Conservation (phyloP, 1,140 invertebrate genomes). For the Ceratina australensis region DNA sequence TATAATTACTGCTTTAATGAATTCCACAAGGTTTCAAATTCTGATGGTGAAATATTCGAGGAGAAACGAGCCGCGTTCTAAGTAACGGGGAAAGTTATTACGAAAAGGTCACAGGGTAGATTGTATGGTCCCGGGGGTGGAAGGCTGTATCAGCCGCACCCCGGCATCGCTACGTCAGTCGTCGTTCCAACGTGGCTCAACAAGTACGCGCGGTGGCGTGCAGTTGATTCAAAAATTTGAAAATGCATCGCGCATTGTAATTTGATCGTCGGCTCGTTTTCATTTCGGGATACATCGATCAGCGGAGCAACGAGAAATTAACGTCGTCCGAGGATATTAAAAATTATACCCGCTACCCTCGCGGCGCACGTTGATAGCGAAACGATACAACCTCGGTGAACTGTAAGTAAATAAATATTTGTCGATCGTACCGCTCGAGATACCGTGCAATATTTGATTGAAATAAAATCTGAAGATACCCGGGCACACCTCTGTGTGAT, state of each 20-base stretch:
- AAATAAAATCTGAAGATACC: not conserved
- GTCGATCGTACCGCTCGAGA: not conserved
- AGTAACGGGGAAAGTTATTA: constrained; percentile 13
- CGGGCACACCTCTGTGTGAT: not conserved
- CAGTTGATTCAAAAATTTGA: constrained; percentile 45
- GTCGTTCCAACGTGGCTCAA: constrained; percentile 72
- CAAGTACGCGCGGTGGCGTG: constrained; percentile 66
- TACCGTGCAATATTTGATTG: not conserved
- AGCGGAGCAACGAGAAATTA: not conserved
- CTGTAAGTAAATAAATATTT: constrained; percentile 25
- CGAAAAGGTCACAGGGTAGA: constrained; percentile 61
- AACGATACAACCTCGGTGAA: not conserved
- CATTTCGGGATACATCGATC: constrained; percentile 7
- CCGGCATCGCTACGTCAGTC: constrained; percentile 71
- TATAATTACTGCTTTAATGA: not conserved
- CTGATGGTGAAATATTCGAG: not conserved
- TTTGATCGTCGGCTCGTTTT: constrained; percentile 9
- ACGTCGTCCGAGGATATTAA: not conserved
- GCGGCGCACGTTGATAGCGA: not conserved
- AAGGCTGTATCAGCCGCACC: constrained; percentile 72
- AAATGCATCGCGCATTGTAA: constrained; percentile 33
- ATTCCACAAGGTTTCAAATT: not conserved
- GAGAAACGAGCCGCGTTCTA: no score
- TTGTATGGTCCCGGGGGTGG: constrained; percentile 63
- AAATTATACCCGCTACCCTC: not conserved